Base-by-base conservation (phyloP, 1,140 invertebrate genomes). In the Protaetia brevitarsis region DNA sequence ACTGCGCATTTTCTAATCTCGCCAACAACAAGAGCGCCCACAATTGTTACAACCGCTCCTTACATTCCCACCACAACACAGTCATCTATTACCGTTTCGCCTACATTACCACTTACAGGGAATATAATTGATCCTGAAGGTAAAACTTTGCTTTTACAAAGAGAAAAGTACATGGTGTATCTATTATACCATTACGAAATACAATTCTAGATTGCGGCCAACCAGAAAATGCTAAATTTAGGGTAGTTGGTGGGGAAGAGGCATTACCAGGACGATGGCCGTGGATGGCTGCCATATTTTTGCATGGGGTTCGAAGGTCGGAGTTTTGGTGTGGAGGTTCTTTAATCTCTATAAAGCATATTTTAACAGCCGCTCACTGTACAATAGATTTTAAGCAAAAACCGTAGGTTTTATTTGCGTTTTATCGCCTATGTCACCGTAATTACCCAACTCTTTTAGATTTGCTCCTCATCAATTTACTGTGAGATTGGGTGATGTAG, bases 301-400 rank as follows among this genome's bases (percentile, higher is more conserved):
- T 96, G 21, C 91, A 94, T 73, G 92, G 93, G 6, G 87, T 89
- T 27, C 85, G 90, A 68, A 84, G 92, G 13, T 91, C 90, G 0
- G 94, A 96, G 80, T 96, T 96, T 80, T 96, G 94, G 91, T 97
- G 95, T 73, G 95, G 94, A 0, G 95, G 94, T 1, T 93, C 93
- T 0, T 80, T 97, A 5, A 90, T 97, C 29, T 89, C 88, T 7
- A 79, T 86, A 10, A 84, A 85, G 64, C 90, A 95, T 73, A 86
- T 97, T 26, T 82, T 97, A 0, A 96, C 95, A 0, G 94, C 94
- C 1, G 94, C 94, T 11, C 95, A 97, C 84, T 97, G 94, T 75
- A 96, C 90, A 1, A 85, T 89, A 69, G 92, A 95, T 77, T 88
- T 90, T 0, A 85, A 89, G 66, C 92, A 95, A 75, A 87, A 89